These are phyloP conservation scores for Drosophila aff. DNA, from an alignment of 1,140 invertebrate species.

Conservation along the genomic window DNA sequence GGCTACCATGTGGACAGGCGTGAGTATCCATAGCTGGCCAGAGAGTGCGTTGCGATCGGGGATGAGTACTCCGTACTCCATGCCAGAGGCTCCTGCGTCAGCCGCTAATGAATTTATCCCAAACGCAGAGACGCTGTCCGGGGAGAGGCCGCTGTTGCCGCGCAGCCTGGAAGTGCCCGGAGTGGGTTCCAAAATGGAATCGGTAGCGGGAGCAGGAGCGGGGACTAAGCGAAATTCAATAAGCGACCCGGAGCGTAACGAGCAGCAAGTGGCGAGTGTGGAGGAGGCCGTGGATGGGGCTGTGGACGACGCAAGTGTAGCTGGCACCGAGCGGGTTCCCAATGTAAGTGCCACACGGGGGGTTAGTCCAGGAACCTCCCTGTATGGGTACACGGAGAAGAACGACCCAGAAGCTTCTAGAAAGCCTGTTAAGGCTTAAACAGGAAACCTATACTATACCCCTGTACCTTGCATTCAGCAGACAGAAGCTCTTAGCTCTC, in stretches of 20 bases:
- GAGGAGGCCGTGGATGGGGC: slow-evolving; percentile 7
- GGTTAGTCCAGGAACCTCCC: not conserved
- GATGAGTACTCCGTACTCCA: not conserved
- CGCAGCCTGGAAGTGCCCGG: slow-evolving; percentile 61
- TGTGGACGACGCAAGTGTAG: slow-evolving; percentile 28
- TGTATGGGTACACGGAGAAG: not conserved
- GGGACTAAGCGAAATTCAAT: slow-evolving; percentile 68
- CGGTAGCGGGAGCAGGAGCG: slow-evolving; percentile 16
- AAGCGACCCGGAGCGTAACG: slow-evolving; percentile 65
- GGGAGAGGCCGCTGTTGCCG: slow-evolving; percentile 61
- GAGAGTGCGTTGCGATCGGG: not conserved
- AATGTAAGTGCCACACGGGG: slow-evolving; percentile 26
- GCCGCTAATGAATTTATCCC: slow-evolving; percentile 45
- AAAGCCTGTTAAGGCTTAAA: accelerated
- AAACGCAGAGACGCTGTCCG: slow-evolving; percentile 72
- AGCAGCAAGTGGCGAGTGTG: slow-evolving; percentile 24
- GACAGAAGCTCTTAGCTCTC: not conserved
- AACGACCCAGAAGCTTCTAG: not conserved
- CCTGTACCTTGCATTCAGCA: not conserved
- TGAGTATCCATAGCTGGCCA: slow-evolving; percentile 35
- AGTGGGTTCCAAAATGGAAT: slow-evolving; percentile 1
- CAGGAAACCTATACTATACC: not conserved
- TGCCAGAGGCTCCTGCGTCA: not conserved
- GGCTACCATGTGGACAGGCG: slow-evolving; percentile 72
- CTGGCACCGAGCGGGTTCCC: slow-evolving; percentile 33